Evolutionary conservation across 2,888 invertebrate genomes (phyloP).

Genomic region (Brachyptera putata): DNA sequence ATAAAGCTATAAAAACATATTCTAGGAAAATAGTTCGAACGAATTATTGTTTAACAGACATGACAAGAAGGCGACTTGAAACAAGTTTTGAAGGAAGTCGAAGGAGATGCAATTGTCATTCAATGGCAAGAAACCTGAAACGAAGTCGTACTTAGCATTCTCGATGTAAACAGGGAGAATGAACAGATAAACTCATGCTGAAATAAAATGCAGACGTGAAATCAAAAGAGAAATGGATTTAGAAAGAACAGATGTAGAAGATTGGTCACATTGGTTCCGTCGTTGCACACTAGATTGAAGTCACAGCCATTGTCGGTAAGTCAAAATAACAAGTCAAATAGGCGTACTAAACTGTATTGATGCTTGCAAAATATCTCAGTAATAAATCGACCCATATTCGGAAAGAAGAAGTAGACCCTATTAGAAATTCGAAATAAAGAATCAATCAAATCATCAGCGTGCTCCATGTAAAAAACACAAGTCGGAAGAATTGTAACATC

Average conservation of each 20-base stretch:
- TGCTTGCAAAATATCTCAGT: too few relatives aligned
- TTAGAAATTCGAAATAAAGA: too few relatives aligned
- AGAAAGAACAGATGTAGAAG: neutral
- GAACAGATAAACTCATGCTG: neutral
- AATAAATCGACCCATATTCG: too few relatives aligned
- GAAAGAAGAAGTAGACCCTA: too few relatives aligned
- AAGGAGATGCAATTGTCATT: neutral
- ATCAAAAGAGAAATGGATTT: neutral
- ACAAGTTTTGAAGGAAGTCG: conserved; percentile 4
- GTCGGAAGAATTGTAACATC: too few relatives aligned
- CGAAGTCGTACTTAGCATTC: conserved; percentile 33
- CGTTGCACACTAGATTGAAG: neutral
- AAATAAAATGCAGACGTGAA: neutral
- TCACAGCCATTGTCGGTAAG: too few relatives aligned
- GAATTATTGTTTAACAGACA: neutral
- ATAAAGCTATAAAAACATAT: neutral
- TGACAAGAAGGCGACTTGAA: neutral
- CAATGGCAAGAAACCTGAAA: conserved; percentile 27
- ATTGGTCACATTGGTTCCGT: neutral
- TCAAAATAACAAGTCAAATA: too few relatives aligned
- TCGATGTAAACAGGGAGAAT: conserved; percentile 36
- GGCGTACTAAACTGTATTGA: too few relatives aligned
- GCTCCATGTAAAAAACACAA: too few relatives aligned
- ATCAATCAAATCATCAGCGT: too few relatives aligned
- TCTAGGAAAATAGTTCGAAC: neutral